Evolutionary conservation across 1,140 invertebrate genomes (phyloP), one percentile per base, ranked within the genome.

Genomic region (Rhyzopertha dominica): DNA sequence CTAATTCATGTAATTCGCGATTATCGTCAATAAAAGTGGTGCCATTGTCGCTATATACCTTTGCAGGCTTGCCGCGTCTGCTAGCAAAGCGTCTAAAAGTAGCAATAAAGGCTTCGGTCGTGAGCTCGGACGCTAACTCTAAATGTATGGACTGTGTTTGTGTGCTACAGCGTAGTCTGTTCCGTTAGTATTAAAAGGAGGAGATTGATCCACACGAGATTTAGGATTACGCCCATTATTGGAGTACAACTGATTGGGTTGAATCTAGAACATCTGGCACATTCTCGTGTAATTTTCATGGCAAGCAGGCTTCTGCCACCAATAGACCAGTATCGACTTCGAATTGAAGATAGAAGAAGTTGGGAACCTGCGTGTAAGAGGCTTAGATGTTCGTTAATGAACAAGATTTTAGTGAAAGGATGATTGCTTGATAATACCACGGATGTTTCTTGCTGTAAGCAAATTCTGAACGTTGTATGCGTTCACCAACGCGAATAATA

Each of bases 161-260:
- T 65, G 40, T 8, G 66, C 62, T 7, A 62, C 59, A 23, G 46
- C 54, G 30, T 62, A 62, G 37, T 69, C 65, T 5, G 68, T 40
- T 10, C 59, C 57, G 1, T 34, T 36, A 20, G 56, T 47, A 14
- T 50, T 28, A 49, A 70, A 62, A 17, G 61, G 51, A 29, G 53
- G 38, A 32, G 30, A 26, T 23, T 54, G 44, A 20, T 25, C 58
- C 0, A 68, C 43, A 31, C 67, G 36, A n/a, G 28, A 17, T 18
- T 40, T 26, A 2, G 65, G 67, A 1, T 69, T 38, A 17, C 63
- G 47, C 61, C 61, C 67, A 69, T 68, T 41, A 32, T 3, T 17
- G 34, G 24, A 4, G 7, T 9, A 5, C 30, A 20, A n/a, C 10
- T 26, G 9, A 13, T 16, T 12, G 53, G 42, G 16, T 48, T 53